These are phyloP conservation scores for Fratercula arctica DNA, from an alignment of 2,797 vertebrate genomes.

Conservation along the genomic window DNA sequence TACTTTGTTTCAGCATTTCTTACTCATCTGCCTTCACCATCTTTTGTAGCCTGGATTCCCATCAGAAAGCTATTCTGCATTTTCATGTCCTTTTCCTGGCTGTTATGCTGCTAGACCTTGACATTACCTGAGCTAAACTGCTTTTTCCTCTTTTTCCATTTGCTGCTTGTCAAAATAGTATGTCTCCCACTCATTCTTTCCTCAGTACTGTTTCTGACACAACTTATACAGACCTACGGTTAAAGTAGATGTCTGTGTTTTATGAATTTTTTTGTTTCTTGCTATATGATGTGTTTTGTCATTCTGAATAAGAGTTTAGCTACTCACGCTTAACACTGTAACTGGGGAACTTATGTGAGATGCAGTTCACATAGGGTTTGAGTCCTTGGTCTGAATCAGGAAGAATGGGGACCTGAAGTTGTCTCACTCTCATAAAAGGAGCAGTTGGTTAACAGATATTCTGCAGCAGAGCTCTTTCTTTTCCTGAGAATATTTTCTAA, in stretches of 20 bases:
- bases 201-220: neutral
- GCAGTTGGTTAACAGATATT: neutral
- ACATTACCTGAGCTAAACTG: neutral
- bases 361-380: neutral
- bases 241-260: neutral
- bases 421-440: neutral
- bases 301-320: neutral
- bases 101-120: neutral
- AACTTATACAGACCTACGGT: neutral
- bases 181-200: neutral
- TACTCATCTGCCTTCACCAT: neutral
- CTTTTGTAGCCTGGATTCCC: neutral
- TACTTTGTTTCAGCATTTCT: neutral
- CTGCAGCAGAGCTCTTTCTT: neutral
- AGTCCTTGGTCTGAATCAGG: neutral
- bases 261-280: neutral
- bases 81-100: neutral
- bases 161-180: neutral
- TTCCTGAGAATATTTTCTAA: neutral
- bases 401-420: neutral
- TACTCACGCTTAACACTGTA: neutral
- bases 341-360: neutral
- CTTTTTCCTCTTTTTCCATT: neutral
- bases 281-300: neutral
- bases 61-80: neutral